Conservation (phyloP, 2,888 invertebrate species). For the Sericinus montela region DNA sequence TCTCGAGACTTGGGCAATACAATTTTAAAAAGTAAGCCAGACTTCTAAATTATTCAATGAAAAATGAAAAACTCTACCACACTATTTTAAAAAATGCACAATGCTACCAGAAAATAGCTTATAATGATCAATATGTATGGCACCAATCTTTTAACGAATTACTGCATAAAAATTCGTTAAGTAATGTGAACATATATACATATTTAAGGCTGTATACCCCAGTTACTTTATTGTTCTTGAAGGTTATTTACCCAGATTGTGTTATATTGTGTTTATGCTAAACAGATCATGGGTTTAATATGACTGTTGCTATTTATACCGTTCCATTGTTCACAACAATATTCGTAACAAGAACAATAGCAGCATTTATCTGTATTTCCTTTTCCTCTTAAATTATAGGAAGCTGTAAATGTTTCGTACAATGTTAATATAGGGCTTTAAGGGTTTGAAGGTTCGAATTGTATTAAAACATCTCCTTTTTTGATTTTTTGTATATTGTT, state of each 20-base stretch:
- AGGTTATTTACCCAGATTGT: constrained; percentile 2
- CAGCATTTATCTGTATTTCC: constrained; percentile 27
- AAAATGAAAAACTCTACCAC: no score
- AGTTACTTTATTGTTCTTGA: constrained; percentile 7
- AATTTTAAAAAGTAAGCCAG: no score
- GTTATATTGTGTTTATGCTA: background rate
- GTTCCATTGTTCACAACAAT: constrained; percentile 34
- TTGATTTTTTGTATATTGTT: no score
- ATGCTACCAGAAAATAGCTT: no score
- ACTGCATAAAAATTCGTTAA: no score
- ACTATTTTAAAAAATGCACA: no score
- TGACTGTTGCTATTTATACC: constrained; percentile 24
- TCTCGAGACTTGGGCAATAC: no score
- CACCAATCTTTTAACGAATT: no score
- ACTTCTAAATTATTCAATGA: no score
- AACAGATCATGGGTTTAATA: constrained; percentile 17
- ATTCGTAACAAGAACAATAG: constrained; percentile 35
- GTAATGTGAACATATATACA: background rate
- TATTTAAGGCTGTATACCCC: constrained; percentile 1
- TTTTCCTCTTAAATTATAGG: constrained; percentile 32
- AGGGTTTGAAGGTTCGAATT: constrained; percentile 22
- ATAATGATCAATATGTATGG: no score
- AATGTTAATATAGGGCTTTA: constrained; percentile 29
- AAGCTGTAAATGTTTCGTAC: constrained; percentile 27
- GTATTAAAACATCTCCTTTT: background rate